Evolutionary conservation across 2,113 vertebrate genomes (phyloP).

Genomic region (Nycticorax nycticorax): DNA sequence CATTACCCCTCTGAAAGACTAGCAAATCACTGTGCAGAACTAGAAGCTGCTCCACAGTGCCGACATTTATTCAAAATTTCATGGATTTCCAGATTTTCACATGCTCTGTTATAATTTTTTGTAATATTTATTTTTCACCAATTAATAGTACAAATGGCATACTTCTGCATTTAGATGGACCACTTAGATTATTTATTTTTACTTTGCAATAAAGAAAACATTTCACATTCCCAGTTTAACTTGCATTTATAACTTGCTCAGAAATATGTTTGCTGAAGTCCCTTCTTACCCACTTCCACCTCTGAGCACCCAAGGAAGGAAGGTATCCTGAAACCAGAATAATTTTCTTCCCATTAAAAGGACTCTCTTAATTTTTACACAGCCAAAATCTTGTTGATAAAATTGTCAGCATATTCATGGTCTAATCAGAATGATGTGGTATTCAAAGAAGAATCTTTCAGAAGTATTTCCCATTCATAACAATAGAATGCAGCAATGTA

Average conservation of each 20-base stretch:
- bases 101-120: neutral
- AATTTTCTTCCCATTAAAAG: slow-evolving; percentile 43
- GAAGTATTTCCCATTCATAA: slow-evolving; percentile 36
- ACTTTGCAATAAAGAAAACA: neutral
- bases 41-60: neutral
- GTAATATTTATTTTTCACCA: neutral
- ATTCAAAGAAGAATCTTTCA: neutral
- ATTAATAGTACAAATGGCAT: neutral
- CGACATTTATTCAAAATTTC: neutral
- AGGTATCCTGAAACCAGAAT: slow-evolving; percentile 13
- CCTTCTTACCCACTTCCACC: neutral
- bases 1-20: neutral
- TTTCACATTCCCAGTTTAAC: neutral
- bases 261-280: slow-evolving; percentile 29
- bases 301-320: slow-evolving; percentile 16
- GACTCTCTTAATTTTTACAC: neutral
- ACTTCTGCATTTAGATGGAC: neutral
- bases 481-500: slow-evolving; percentile 23
- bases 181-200: neutral
- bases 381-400: slow-evolving; percentile 35
- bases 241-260: slow-evolving; percentile 25
- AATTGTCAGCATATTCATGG: slow-evolving; percentile 25
- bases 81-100: neutral
- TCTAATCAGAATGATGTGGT: neutral
- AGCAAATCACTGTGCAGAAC: neutral